These are phyloP conservation scores for Wiebesia pumilae DNA, from an alignment of 1,140 invertebrate species.

Conservation along the genomic window DNA sequence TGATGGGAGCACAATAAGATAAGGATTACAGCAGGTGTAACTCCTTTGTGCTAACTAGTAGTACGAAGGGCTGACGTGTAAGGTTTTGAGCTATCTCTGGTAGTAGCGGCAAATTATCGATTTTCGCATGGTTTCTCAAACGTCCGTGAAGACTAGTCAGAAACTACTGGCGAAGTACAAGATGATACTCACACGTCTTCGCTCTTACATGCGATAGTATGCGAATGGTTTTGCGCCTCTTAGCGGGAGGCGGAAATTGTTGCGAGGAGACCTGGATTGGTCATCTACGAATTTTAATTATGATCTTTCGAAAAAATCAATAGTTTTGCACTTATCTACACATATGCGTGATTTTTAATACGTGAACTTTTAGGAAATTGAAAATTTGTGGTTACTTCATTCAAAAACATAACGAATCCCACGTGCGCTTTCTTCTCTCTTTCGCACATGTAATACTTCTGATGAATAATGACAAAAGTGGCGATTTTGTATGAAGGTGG, in stretches of 20 bases:
- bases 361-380: slow-evolving; percentile 21
- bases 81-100: slow-evolving; percentile 26
- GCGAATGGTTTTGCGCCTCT: slow-evolving; percentile 15
- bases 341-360: neutral
- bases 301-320: slow-evolving; percentile 47
- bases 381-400: neutral
- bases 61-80: neutral
- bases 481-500: neutral
- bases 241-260: slow-evolving; percentile 28
- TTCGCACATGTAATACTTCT: neutral
- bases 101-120: slow-evolving; percentile 33
- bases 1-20: neutral
- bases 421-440: neutral
- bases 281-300: slow-evolving; percentile 35
- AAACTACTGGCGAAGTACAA: slow-evolving; percentile 13
- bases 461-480: neutral
- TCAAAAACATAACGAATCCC: neutral
- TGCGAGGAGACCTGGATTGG: slow-evolving; percentile 35
- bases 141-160: neutral
- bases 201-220: neutral
- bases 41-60: neutral
- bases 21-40: neutral
- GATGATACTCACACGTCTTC: neutral
- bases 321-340: slow-evolving; percentile 7
- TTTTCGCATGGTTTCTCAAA: slow-evolving; percentile 27